Base-by-base conservation (phyloP, 2,113 vertebrate genomes). In the Dicentrarchus labrax region DNA sequence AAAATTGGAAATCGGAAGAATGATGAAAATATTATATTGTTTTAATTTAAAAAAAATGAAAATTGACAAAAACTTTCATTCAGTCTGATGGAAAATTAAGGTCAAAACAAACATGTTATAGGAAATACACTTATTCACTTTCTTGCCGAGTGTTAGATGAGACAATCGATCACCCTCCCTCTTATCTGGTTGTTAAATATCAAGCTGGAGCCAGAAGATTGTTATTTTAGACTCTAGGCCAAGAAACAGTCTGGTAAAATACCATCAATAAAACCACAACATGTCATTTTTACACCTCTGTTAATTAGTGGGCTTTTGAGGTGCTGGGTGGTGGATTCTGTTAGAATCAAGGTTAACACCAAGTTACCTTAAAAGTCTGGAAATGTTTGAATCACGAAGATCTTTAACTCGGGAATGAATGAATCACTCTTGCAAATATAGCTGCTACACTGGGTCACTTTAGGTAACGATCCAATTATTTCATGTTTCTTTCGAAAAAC, bases 391-490 rank as follows among this genome's bases (percentile, higher is more conserved):
- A 4, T 15, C 3, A 57, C 6, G 47, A 72, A 72, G 0, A 54
- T 62, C 17, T 8, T 30, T 38, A 4, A 39, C 4, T 45, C 7
- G 2, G 2, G n/a, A 66, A 22, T 50, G 15, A 22, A 6, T 38
- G 15, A 60, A 41, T 61, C 19, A 50, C 38, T 15, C 57, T 13
- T 77, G 4, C 2, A 60, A 45, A 61, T 71, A 22, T 50, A 22
- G 38, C 8, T 8, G n/a, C 66, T 65, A 6, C 1, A 1, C 1
- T 0, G 16, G 50, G 53, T 72, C 66, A 67, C 17, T 51, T 72
- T 36, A 77, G 47, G 56, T 73, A 64, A 38, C 21, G 39, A 30
- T 0, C 22, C 12, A 62, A 57, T 84, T 78, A 72, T 62, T 72
- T 76, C 0, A 6, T 62, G 9, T 62, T 69, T 66, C 24, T 69